Evolutionary conservation across 2,113 vertebrate species (phyloP), one percentile per base, ranked within the genome.

Genomic region (Myocastor coypus): DNA sequence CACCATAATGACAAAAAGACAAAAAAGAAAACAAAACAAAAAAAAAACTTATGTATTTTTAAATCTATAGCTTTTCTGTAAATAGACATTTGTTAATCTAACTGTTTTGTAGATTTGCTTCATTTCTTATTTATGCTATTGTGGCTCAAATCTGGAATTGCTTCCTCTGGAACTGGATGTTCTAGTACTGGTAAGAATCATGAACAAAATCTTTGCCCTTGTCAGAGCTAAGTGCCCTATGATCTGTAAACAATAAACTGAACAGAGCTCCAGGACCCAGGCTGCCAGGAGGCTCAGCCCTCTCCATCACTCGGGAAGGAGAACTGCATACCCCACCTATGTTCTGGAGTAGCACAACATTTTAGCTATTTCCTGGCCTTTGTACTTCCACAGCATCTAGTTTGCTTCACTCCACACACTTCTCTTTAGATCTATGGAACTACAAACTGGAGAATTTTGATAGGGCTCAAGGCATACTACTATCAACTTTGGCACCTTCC

Each of bases 141-240:
- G 78, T 64, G 40, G 16, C 19, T 84, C 30, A 83, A 80, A 66
- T 26, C 13, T 42, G 26, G 1, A 57, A 40, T 83, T 87, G 19
- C 83, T 94, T 63, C 64, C 52, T 92, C 88, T 50, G 3, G 46
- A 94, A 82, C 92, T 66, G 4, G 73, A 24, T 37, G n/a, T 64
- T 71, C 55, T 5, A 69, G 14, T 83, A 26, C 40, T 89, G 10
- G 5, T 83, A 24, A 92, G 63, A 4, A 75, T 32, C 61, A 83
- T 71, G 37, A n/a, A 88, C 63, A 85, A 94, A 91, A 94, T 81
- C 8, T 71, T 9, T 90, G 82, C 75, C 50, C 34, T 88, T 85
- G 16, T 16, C 17, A 7, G 17, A n/a, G 19, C 34, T 69, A 69
- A 69, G 19, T 69, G 34, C 17, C 68, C 19, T 37, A 20, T 69